Percentiles rank a stretch among this genome's conserved stretches.
These are phyloP conservation scores for Thecocarcelia acutangulata DNA, from an alignment of 2,888 invertebrate genomes.

Conservation along the genomic window DNA sequence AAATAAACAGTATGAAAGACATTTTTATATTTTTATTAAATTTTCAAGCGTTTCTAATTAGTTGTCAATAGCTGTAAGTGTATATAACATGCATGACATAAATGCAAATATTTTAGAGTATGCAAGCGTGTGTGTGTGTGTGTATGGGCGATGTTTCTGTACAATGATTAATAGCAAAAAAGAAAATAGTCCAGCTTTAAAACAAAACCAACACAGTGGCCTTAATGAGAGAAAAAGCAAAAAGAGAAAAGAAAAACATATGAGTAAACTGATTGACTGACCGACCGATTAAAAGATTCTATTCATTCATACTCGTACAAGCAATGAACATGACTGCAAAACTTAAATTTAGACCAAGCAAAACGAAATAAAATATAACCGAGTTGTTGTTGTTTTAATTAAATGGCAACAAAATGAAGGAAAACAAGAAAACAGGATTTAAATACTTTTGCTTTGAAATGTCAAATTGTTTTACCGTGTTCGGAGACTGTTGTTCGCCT, in stretches of 20 bases:
- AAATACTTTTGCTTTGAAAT: constrained; percentile 70
- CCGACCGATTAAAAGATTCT: constrained; percentile 3
- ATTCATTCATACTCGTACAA: constrained; percentile 9
- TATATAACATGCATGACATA: too few relatives aligned
- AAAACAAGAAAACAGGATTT: constrained; percentile 23
- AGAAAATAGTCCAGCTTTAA: neutral
- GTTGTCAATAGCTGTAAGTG: too few relatives aligned
- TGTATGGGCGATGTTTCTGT: neutral
- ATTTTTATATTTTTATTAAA: too few relatives aligned
- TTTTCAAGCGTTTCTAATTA: too few relatives aligned
- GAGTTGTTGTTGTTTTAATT: constrained; percentile 12
- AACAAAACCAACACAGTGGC: constrained; percentile 22
- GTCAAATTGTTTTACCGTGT: constrained; percentile 69
- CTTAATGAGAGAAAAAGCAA: neutral
- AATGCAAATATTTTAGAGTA: too few relatives aligned
- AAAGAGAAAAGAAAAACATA: neutral
- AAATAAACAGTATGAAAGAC: too few relatives aligned
- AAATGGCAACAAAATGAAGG: constrained; percentile 10
- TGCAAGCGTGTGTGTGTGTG: too few relatives aligned
- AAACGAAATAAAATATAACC: neutral
- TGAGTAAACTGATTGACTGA: constrained; percentile 15
- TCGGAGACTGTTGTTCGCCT: constrained; percentile 44
- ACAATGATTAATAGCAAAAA: neutral
- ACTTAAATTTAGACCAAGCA: constrained; percentile 29
- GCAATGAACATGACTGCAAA: constrained; percentile 20